Conservation (phyloP, 2,797 vertebrate genomes). For the Sorex maritimensis region DNA sequence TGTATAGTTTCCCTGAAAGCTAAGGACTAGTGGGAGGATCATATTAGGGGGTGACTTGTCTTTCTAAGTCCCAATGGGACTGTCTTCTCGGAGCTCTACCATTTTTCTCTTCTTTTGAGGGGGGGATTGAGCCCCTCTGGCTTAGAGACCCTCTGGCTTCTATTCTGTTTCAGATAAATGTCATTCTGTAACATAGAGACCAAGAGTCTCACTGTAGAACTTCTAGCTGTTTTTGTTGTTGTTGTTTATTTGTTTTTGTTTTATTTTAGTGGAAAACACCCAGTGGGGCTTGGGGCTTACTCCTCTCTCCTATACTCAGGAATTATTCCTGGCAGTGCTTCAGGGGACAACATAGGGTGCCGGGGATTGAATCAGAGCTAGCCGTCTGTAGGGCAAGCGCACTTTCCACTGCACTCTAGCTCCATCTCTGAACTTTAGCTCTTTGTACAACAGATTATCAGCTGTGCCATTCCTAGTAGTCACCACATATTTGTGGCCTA, state of each 20-base stretch:
- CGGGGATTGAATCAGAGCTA: too few species aligned
- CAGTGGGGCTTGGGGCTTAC: too few species aligned
- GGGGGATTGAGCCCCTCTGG: neutral
- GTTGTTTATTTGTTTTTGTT: too few species aligned
- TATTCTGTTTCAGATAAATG: neutral
- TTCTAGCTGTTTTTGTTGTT: too few species aligned
- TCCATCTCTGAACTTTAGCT: neutral
- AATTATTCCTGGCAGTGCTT: too few species aligned
- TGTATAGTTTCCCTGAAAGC: neutral
- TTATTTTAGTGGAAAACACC: too few species aligned
- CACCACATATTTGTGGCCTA: too few species aligned
- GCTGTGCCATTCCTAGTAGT: neutral
- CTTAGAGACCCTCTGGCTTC: neutral
- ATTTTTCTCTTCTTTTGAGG: too few species aligned
- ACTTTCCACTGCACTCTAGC: too few species aligned
- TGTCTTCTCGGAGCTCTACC: neutral
- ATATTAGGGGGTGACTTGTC: neutral
- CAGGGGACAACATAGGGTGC: too few species aligned
- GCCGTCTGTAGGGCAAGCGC: too few species aligned
- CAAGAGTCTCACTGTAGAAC: neutral
- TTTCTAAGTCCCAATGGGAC: neutral
- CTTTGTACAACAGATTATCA: neutral
- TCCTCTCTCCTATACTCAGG: too few species aligned
- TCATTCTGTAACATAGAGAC: neutral
- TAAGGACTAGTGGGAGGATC: neutral